Conservation (phyloP, 2,888 invertebrate species). For the Amorpha juglandis region DNA sequence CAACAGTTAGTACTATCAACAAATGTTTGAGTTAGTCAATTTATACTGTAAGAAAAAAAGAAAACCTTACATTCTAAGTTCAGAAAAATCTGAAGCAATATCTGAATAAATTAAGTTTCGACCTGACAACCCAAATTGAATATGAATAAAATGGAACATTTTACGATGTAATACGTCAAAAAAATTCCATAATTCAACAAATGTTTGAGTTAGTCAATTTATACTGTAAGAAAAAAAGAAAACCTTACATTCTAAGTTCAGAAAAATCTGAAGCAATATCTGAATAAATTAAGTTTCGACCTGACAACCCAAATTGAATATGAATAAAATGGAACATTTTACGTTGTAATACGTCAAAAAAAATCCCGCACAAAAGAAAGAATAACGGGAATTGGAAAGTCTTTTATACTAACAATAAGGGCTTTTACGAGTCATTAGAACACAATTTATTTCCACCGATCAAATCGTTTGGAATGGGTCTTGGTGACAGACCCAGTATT, state of each 20-base stretch:
- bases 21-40: too few relatives aligned
- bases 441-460: slow-evolving; percentile 14
- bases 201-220: too few relatives aligned
- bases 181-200: too few relatives aligned
- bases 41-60: too few relatives aligned
- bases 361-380: slow-evolving; percentile 29
- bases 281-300: neutral
- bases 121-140: slow-evolving; percentile 31
- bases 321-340: slow-evolving; percentile 40
- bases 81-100: too few relatives aligned
- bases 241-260: neutral
- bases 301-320: slow-evolving; percentile 33
- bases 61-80: neutral
- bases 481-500: slow-evolving; percentile 10
- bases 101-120: neutral
- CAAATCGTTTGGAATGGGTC: slow-evolving; percentile 19
- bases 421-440: slow-evolving; percentile 12
- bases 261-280: too few relatives aligned
- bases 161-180: slow-evolving; percentile 25
- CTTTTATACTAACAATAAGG: slow-evolving; percentile 18
- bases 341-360: slow-evolving; percentile 27
- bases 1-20: too few relatives aligned
- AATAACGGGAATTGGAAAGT: slow-evolving; percentile 26
- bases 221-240: too few relatives aligned
- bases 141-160: slow-evolving; percentile 42